Evolutionary conservation across 2,888 invertebrate species (phyloP), one percentile per base, ranked within the genome.

Genomic region (Drosophila monieri): DNA sequence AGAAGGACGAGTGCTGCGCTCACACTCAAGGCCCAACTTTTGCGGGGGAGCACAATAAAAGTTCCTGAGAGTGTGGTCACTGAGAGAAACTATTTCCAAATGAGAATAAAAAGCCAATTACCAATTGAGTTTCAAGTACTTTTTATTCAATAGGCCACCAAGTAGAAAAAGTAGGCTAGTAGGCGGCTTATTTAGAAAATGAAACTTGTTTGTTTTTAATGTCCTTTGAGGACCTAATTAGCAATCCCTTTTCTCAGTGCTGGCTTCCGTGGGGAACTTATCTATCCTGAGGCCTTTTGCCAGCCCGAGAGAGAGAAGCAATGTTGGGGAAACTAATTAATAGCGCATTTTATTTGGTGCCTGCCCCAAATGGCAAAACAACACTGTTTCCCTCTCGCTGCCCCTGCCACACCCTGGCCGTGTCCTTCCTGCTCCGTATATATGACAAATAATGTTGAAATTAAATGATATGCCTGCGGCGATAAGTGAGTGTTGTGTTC

Each of bases 361-460:
- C 64, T 60, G 64, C 48, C 65, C 57, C 46, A 60, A 53, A 65
- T 47, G 51, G 41, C 52, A 30, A 35, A 51, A 32, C 48, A 69
- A 43, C 37, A 43, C 39, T 47, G 57, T 43, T 54, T 43, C 69
- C 67, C 64, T 77, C 72, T 21, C 12, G 4, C 35, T 27, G 10
- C n/a, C 8, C 25, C 35, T 6, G 51, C 21, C 41, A 14, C 37
- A 37, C 37, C 6, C 35, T n/a, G 6, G 35, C 35, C 35, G n/a
- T 5, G n/a, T n/a, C 35, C 35, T 35, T 35, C 35, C 6, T 35
- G 1, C 49, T 8, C 46, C 21, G 21, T 55, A 35, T 73, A 65
- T 76, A 74, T 80, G 86, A 85, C 83, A 84, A 84, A 88, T 84
- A 88, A 88, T 83, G 84, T 80, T 80, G 83, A 84, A 84, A 88